phyloP scores from a whole-genome alignment of 2,888 invertebrate species.

The Pediacus dermestoides region DNA sequence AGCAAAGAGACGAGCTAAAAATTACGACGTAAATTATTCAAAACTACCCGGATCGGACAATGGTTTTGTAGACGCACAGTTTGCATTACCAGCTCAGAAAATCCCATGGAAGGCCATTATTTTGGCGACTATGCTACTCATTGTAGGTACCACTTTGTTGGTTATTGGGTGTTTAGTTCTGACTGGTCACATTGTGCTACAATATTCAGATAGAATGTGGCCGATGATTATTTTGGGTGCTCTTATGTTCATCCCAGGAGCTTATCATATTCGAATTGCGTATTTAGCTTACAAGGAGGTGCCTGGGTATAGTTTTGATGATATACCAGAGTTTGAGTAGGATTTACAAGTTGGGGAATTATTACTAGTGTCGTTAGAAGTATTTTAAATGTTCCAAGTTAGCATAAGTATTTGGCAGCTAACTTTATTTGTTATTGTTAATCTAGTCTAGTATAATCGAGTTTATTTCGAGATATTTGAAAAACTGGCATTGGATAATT shows the following conservation, averaged over 20 bases:
- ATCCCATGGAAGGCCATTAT: conserved; percentile 83
- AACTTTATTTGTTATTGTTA: too few species aligned
- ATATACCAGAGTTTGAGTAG: conserved; percentile 84
- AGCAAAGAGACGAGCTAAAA: conserved; percentile 52
- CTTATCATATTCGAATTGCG: conserved; percentile 85
- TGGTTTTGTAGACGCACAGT: conserved; percentile 70
- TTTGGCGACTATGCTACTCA: conserved; percentile 71
- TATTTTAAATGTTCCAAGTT: too few species aligned
- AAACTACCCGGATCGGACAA: conserved; percentile 55
- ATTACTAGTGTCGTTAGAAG: too few species aligned
- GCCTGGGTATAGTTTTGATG: conserved; percentile 81
- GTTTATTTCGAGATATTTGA: too few species aligned
- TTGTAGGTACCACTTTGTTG: conserved; percentile 70
- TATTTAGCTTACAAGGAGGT: conserved; percentile 80
- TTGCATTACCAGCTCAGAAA: conserved; percentile 61
- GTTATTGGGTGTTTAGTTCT: conserved; percentile 74
- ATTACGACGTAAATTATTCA: conserved; percentile 62
- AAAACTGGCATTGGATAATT: too few species aligned
- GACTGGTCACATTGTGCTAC: conserved; percentile 74
- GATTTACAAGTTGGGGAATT: too few species aligned
- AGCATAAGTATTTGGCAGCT: too few species aligned
- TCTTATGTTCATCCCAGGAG: conserved; percentile 88
- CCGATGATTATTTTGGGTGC: conserved; percentile 82
- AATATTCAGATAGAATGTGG: conserved; percentile 86
- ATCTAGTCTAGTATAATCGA: too few species aligned